Evolutionary conservation across 2,113 vertebrate genomes (phyloP).

Genomic region (Agelaius tricolor): DNA sequence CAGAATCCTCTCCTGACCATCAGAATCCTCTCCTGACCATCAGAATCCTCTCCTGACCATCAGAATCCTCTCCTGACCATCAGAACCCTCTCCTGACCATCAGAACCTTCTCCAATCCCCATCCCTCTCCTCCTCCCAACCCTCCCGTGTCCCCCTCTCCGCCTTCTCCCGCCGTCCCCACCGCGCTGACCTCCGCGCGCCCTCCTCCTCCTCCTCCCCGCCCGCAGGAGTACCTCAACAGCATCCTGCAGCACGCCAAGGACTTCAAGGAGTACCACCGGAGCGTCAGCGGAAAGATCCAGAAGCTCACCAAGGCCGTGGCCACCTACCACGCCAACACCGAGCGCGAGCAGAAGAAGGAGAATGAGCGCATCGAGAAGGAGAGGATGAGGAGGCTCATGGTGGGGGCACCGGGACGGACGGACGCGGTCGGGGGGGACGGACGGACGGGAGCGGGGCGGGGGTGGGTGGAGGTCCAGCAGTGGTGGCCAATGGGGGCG

Average conservation of each 20-base stretch:
- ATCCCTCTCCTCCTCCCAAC: rapidly evolving
- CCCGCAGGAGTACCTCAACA: constrained; percentile 95
- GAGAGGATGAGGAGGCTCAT: constrained; percentile 95
- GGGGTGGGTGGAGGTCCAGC: too few species aligned
- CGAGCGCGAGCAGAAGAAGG: constrained; percentile 97
- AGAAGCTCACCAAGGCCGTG: constrained; percentile 95
- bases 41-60: too few species aligned
- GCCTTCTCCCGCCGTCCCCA: rapidly evolving
- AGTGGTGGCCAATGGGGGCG: too few species aligned
- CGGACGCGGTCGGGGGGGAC: too few species aligned
- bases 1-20: too few species aligned
- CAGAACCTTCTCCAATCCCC: neutral
- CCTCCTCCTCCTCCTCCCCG: neutral
- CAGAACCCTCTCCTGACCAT: too few species aligned
- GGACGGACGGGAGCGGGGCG: too few species aligned
- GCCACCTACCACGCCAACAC: constrained; percentile 97
- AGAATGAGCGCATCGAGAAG: constrained; percentile 96
- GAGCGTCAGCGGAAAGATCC: constrained; percentile 92
- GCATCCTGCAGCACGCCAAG: constrained; percentile 97
- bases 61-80: too few species aligned
- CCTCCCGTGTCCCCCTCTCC: rapidly evolving
- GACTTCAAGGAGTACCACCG: constrained; percentile 98
- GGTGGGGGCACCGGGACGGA: constrained; percentile 49
- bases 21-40: too few species aligned
- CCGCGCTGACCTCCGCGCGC: neutral